A percentile compares a stretch with the other conserved stretches of the same genome.
phyloP scores from a whole-genome alignment of 2,113 vertebrate genomes.

The Apodemus sylvaticus region DNA sequence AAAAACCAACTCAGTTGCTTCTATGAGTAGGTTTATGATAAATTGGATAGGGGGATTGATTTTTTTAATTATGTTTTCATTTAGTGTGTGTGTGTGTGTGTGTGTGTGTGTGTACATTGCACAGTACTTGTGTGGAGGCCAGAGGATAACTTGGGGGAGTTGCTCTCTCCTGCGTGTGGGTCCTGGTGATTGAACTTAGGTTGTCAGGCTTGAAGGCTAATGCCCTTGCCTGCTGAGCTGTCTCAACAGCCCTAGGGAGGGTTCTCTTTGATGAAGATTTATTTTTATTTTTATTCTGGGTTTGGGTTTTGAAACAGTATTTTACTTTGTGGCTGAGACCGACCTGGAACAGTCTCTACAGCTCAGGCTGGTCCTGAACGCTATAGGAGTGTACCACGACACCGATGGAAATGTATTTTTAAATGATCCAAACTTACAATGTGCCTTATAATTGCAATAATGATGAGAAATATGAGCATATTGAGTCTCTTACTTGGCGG shows the following conservation, averaged over 20 bases:
- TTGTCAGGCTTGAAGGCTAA: not conserved
- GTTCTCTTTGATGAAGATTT: not conserved
- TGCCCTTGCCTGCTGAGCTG: not conserved
- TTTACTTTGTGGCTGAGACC: not conserved
- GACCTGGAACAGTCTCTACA: not conserved
- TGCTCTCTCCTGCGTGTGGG: not conserved
- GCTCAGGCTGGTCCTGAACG: not conserved
- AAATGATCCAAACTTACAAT: not conserved
- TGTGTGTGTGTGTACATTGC: too few species aligned
- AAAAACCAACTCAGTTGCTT: not conserved
- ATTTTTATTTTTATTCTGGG: not conserved
- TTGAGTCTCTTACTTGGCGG: not conserved
- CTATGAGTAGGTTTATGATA: constrained; percentile 34
- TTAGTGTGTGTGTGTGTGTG: not conserved
- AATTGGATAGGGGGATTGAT: not conserved
- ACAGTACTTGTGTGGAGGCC: not conserved
- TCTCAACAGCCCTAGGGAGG: not conserved
- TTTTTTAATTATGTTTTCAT: not conserved
- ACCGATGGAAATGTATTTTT: not conserved
- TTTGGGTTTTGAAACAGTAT: not conserved
- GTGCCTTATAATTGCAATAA: not conserved
- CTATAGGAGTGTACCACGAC: not conserved
- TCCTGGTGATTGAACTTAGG: not conserved
- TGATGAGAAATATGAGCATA: not conserved
- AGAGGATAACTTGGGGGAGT: not conserved